These are phyloP conservation scores for Kryphioiulus occultus DNA, from an alignment of 2,888 invertebrate genomes.

Conservation along the genomic window DNA sequence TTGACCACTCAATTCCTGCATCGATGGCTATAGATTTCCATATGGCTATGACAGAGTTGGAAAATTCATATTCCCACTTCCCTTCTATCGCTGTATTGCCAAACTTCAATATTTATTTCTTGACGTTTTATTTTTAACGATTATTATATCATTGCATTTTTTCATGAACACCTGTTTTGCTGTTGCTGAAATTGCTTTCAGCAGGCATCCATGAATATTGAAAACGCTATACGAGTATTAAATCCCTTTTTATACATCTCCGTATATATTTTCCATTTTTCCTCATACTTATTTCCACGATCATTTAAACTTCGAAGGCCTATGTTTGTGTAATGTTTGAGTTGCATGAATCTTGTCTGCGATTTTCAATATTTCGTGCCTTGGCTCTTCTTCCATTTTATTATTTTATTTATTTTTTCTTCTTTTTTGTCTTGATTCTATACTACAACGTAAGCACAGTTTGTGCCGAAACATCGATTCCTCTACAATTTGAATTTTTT, in stretches of 20 bases:
- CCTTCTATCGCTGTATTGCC: background rate
- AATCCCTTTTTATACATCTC: background rate
- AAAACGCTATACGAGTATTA: background rate
- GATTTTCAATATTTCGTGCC: conserved; percentile 14
- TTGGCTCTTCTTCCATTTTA: conserved; percentile 5
- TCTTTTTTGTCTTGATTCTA: conserved; percentile 7
- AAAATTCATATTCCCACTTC: background rate
- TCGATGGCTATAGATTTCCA: no score
- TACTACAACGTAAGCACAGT: conserved; percentile 22
- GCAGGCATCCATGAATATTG: background rate
- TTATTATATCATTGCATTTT: conserved; percentile 21
- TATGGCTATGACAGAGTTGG: no score
- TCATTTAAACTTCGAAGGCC: background rate
- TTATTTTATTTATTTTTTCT: background rate
- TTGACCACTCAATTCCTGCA: no score
- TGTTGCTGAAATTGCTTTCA: background rate
- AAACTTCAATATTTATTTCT: conserved; percentile 21
- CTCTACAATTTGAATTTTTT: background rate
- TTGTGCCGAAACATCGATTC: background rate
- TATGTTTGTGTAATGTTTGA: background rate
- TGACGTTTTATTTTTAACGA: background rate
- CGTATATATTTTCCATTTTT: background rate
- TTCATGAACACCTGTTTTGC: background rate
- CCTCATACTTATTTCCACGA: conserved; percentile 18
- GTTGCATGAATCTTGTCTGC: conserved; percentile 36